Evolutionary conservation across 2,113 vertebrate species (phyloP).

Genomic region (Oreochromis spilurus): DNA sequence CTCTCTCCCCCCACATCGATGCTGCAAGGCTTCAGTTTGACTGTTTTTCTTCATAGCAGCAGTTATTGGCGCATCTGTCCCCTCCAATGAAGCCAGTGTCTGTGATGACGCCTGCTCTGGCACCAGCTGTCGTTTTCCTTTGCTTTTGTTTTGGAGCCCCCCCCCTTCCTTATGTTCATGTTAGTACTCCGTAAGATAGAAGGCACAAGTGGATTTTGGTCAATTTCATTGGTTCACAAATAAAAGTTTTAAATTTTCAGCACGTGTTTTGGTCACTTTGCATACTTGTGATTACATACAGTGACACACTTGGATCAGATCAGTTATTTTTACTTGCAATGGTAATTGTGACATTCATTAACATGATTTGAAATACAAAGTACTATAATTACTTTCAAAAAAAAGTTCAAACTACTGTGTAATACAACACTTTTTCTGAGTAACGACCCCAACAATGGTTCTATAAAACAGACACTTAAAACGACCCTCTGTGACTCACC

Average conservation of each 20-base stretch:
- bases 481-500: background rate
- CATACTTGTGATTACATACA: background rate
- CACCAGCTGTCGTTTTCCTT: constrained; percentile 47
- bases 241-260: constrained; percentile 60
- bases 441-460: background rate
- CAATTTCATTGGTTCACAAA: constrained; percentile 50
- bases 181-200: constrained; percentile 25
- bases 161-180: background rate
- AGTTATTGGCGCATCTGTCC: background rate
- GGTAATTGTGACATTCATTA: background rate
- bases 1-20: background rate
- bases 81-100: background rate
- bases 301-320: background rate
- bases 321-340: background rate
- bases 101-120: background rate
- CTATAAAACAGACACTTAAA: background rate
- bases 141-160: background rate
- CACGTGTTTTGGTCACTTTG: background rate
- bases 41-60: background rate
- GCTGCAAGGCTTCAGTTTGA: background rate
- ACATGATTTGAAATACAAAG: background rate
- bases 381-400: background rate
- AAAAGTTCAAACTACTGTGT: too few species aligned
- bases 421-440: background rate
- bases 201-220: constrained; percentile 26